Evolutionary conservation across 2,888 invertebrate species (phyloP).

Genomic region (Stenichneumon culpator): DNA sequence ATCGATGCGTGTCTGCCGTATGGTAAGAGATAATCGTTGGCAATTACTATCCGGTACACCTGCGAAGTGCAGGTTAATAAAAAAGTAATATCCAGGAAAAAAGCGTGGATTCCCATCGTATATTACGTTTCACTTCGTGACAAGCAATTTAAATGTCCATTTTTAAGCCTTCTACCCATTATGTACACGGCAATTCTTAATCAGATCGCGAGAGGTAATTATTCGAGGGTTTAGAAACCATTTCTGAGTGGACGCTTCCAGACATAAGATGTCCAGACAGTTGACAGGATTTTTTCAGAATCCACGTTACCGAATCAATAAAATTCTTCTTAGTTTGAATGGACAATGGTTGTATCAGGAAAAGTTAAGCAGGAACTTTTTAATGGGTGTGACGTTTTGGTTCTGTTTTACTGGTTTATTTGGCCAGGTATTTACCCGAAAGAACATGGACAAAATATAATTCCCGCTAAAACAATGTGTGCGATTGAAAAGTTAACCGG

Average conservation of each 20-base stretch:
- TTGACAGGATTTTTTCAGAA: background rate
- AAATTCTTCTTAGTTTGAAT: background rate
- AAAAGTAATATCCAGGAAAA: background rate
- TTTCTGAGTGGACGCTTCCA: background rate
- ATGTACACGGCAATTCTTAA: no score
- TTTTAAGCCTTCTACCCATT: background rate
- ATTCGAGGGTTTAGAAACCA: background rate
- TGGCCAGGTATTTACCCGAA: constrained; percentile 36
- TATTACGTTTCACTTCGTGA: background rate
- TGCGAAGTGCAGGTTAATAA: background rate
- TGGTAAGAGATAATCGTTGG: background rate
- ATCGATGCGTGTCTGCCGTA: no score
- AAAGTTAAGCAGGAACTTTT: background rate
- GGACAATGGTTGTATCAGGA: constrained; percentile 28
- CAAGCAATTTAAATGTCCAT: constrained; percentile 4
- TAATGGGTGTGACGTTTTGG: background rate
- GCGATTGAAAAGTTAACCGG: no score
- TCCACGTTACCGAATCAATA: constrained; percentile 12
- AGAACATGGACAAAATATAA: background rate
- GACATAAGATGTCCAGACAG: background rate
- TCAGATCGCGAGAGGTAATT: background rate
- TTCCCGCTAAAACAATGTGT: no score
- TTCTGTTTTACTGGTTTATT: background rate
- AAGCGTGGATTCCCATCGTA: background rate
- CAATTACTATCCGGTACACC: background rate